Percentiles rank a stretch among this genome's conserved stretches.
Conservation (phyloP, 2,113 vertebrate genomes). For the Patagioenas fasciata region DNA sequence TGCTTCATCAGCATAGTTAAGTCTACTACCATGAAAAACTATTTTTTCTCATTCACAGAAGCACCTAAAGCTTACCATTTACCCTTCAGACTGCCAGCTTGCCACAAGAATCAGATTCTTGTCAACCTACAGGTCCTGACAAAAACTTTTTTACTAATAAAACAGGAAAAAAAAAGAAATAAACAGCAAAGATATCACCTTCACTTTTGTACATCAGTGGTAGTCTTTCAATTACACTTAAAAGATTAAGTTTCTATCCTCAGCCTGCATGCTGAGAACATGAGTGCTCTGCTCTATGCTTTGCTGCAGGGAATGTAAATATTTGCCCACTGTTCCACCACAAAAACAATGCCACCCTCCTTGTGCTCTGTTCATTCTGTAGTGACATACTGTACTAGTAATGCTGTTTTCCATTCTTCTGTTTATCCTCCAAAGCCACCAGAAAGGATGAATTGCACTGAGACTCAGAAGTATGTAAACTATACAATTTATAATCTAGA, state of each 20-base stretch:
- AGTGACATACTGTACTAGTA: not conserved
- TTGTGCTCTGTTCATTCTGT: constrained; percentile 8
- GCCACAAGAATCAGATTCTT: not conserved
- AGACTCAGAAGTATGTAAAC: not conserved
- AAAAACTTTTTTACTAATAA: not conserved
- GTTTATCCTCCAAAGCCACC: not conserved
- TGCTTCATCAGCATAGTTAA: not conserved
- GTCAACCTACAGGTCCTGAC: not conserved
- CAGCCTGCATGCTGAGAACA: not conserved
- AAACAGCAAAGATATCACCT: not conserved
- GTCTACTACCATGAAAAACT: not conserved
- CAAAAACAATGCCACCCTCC: not conserved
- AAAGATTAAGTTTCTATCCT: not conserved
- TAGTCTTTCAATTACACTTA: not conserved
- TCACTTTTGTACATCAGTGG: not conserved
- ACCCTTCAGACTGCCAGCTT: not conserved
- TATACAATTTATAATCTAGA: not conserved
- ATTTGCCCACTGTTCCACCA: constrained; percentile 16
- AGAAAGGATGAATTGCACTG: not conserved
- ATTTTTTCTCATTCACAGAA: not conserved
- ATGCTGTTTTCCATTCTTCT: not conserved
- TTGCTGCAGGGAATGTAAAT: constrained; percentile 44
- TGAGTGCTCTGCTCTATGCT: not conserved
- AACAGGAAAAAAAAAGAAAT: not conserved
- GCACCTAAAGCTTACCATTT: not conserved